Percentiles rank a stretch among this genome's conserved stretches.
phyloP scores from a whole-genome alignment of 92 coral and sea anemone species.

The Epizoanthus stellaris region DNA sequence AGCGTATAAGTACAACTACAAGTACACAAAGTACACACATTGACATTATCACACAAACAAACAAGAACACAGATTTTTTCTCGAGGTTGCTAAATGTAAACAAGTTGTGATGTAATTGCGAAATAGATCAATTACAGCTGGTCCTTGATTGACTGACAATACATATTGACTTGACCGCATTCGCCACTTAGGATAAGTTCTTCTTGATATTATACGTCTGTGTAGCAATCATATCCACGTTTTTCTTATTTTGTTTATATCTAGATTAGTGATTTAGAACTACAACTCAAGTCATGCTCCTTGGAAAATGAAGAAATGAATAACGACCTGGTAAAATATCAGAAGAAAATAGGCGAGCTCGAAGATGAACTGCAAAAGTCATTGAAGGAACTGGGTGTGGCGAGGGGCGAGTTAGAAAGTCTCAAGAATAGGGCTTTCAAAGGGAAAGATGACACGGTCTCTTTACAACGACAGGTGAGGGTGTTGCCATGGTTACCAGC shows the following conservation, averaged over 20 bases:
- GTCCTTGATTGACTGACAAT: too few species aligned
- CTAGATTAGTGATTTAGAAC: slow-evolving; percentile 76
- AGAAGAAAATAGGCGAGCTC: slow-evolving; percentile 82
- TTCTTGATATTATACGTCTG: not conserved
- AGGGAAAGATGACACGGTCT: slow-evolving; percentile 78
- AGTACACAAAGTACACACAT: too few species aligned
- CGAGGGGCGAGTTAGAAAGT: slow-evolving; percentile 86
- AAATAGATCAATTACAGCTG: too few species aligned
- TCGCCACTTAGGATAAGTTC: too few species aligned
- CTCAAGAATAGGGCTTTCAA: slow-evolving; percentile 77
- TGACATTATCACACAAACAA: too few species aligned
- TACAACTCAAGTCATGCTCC: slow-evolving; percentile 73
- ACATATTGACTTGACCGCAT: too few species aligned
- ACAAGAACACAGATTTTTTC: too few species aligned
- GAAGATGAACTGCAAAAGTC: slow-evolving; percentile 87
- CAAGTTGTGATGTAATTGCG: too few species aligned
- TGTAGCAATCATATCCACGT: not conserved
- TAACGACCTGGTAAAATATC: slow-evolving; percentile 84
- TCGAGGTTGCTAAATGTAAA: too few species aligned
- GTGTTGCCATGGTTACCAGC: not conserved
- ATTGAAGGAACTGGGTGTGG: slow-evolving; percentile 79
- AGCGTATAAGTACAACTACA: too few species aligned
- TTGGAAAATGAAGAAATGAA: slow-evolving; percentile 95
- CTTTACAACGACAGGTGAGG: slow-evolving; percentile 71
- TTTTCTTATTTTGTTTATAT: not conserved